A percentile compares a stretch with the other conserved stretches of the same genome.
Conservation (phyloP, 1,140 invertebrate genomes). For the Hylaeus anthracinus region DNA sequence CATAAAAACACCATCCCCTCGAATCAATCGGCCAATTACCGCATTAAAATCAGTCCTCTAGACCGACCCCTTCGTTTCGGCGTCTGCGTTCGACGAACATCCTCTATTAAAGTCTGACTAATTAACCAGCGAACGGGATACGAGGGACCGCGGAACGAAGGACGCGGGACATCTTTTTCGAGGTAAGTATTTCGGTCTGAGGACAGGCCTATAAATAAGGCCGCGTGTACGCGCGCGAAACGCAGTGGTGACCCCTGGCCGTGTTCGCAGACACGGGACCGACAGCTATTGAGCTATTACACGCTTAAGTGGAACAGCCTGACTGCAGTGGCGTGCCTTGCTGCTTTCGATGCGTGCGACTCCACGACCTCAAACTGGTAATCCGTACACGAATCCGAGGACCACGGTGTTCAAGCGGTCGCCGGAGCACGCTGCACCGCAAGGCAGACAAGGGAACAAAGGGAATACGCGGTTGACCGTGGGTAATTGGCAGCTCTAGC, state of each 20-base stretch:
- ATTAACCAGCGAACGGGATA: constrained; percentile 16
- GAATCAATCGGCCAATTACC: not conserved
- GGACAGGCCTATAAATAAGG: constrained; percentile 43
- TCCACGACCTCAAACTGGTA: constrained; percentile 62
- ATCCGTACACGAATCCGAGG: constrained; percentile 56
- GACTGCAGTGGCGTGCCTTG: constrained; percentile 69
- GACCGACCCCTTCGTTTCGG: not conserved
- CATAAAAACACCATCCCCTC: too few relatives aligned
- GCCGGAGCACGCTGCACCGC: not conserved
- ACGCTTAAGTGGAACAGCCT: constrained; percentile 73
- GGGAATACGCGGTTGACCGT: constrained; percentile 24
- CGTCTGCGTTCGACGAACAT: not conserved
- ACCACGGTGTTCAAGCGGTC: constrained; percentile 3
- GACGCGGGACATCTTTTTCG: constrained; percentile 15
- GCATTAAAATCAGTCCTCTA: not conserved
- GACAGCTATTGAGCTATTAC: constrained; percentile 77
- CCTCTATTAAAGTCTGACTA: constrained; percentile 2
- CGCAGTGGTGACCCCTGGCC: constrained; percentile 41
- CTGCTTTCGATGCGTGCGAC: constrained; percentile 54
- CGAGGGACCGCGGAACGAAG: not conserved
- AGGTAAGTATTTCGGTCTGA: constrained; percentile 32
- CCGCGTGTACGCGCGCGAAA: constrained; percentile 2
- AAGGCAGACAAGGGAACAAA: constrained; percentile 22
- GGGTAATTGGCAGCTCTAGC: constrained; percentile 31
- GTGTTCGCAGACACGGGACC: constrained; percentile 63